A percentile compares a stretch with the other conserved stretches of the same genome.
Evolutionary conservation across 2,797 vertebrate species (phyloP).

Genomic region (Sarcophilus harrisii): DNA sequence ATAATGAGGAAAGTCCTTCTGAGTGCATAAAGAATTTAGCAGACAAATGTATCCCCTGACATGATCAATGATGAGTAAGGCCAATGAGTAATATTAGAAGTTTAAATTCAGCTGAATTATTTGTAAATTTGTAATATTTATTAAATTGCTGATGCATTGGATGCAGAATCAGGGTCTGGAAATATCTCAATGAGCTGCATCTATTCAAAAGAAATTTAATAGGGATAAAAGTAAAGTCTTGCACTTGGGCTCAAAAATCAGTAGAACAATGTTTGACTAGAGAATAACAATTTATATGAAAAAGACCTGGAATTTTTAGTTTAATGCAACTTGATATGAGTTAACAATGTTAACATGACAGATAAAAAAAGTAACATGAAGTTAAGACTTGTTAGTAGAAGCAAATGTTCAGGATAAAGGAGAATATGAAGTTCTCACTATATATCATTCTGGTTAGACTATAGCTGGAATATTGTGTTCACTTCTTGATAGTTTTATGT

Average conservation of each 20-base stretch:
- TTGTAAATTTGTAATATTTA: conserved; percentile 3
- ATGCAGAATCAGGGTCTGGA: background rate
- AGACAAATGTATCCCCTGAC: background rate
- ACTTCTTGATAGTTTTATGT: background rate
- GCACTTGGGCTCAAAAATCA: background rate
- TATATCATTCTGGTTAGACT: background rate
- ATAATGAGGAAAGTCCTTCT: background rate
- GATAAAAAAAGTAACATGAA: background rate
- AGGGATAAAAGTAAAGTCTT: background rate
- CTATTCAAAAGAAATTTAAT: background rate
- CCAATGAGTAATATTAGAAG: background rate
- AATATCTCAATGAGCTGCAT: background rate
- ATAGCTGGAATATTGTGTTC: too few species aligned
- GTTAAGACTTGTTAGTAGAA: background rate
- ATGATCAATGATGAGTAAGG: background rate
- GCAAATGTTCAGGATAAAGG: background rate
- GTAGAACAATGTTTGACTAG: background rate
- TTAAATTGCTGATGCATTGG: background rate
- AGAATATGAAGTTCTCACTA: background rate
- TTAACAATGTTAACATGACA: background rate
- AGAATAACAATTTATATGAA: background rate
- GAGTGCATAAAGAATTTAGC: background rate
- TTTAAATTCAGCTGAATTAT: background rate
- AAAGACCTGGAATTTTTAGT: background rate
- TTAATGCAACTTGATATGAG: background rate